A percentile compares a stretch with the other conserved stretches of the same genome.
These are phyloP conservation scores for Dufourea novaeangliae DNA, from an alignment of 1,140 invertebrate species.

Conservation along the genomic window DNA sequence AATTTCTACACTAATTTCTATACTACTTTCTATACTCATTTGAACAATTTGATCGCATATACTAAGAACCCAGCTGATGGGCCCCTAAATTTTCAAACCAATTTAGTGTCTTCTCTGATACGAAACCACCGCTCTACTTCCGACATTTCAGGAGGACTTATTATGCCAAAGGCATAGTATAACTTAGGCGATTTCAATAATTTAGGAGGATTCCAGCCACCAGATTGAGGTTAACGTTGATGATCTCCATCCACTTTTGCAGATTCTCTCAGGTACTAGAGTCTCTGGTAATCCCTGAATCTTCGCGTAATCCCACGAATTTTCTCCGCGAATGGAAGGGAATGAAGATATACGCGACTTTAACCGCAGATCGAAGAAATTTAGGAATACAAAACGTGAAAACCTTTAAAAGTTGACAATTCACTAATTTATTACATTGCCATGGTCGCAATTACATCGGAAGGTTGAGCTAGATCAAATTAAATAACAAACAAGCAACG, in stretches of 20 bases:
- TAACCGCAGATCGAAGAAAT: not conserved
- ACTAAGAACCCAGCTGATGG: not conserved
- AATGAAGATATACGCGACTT: not conserved
- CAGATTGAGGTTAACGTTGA: constrained; percentile 1
- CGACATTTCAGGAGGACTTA: constrained; percentile 16
- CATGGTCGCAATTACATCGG: too few relatives aligned
- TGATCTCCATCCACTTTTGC: constrained; percentile 14
- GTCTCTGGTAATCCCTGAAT: not conserved
- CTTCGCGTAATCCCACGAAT: not conserved
- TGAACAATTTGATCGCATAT: not conserved
- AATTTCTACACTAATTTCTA: too few relatives aligned
- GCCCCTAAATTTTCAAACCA: constrained; percentile 23
- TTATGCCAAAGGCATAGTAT: constrained; percentile 18
- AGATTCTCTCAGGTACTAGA: not conserved
- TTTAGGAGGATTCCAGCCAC: constrained; percentile 13
- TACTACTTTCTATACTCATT: too few relatives aligned
- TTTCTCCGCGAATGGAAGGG: not conserved
- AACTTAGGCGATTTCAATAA: constrained; percentile 26
- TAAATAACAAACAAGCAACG: too few relatives aligned
- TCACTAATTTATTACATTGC: too few relatives aligned
- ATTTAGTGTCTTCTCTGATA: constrained; percentile 4
- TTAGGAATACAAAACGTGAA: not conserved
- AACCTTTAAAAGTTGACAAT: too few relatives aligned
- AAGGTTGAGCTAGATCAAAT: too few relatives aligned
- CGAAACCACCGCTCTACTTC: not conserved